phyloP scores from a whole-genome alignment of 2,797 vertebrate species.

The Peromyscus attwateri region DNA sequence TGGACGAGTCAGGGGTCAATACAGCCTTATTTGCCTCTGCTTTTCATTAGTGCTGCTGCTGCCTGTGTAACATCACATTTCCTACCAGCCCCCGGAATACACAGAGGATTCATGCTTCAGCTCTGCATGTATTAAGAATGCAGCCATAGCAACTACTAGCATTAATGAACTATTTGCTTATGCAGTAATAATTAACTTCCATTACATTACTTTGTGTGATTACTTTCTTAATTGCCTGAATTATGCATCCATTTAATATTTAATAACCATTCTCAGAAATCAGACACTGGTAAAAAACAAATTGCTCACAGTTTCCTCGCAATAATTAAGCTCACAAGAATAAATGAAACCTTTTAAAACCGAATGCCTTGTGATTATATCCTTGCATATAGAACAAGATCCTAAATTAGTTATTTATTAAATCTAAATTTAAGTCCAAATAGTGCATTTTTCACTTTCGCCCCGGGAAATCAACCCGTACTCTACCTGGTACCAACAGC shows the following conservation, averaged over 20 bases:
- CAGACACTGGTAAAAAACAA: slow-evolving; percentile 99
- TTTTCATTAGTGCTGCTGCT: slow-evolving; percentile 87
- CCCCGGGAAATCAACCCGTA: slow-evolving; percentile 97
- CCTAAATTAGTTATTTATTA: slow-evolving; percentile 99
- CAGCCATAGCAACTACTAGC: slow-evolving; percentile 99
- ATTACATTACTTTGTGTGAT: slow-evolving; percentile 99
- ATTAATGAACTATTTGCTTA: slow-evolving; percentile 99
- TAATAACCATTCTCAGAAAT: slow-evolving; percentile 99
- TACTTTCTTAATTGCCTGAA: slow-evolving; percentile 99
- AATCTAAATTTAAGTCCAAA: slow-evolving; percentile 96
- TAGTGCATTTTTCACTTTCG: slow-evolving; percentile 94
- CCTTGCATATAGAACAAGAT: slow-evolving; percentile 95
- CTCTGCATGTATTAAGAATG: slow-evolving; percentile 98
- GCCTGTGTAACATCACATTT: slow-evolving; percentile 91
- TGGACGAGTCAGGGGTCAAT: slow-evolving; percentile 90
- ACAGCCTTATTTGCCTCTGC: slow-evolving; percentile 88
- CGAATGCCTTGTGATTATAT: slow-evolving; percentile 99
- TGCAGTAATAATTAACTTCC: slow-evolving; percentile 99
- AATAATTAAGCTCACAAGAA: slow-evolving; percentile 99
- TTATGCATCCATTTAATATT: slow-evolving; percentile 99
- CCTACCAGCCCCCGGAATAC: slow-evolving; percentile 92
- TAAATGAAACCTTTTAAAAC: slow-evolving; percentile 99
- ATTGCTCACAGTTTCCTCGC: slow-evolving; percentile 98
- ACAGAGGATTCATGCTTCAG: slow-evolving; percentile 95
- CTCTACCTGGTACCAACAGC: slow-evolving; percentile 89